Base-by-base conservation (phyloP, 1,140 invertebrate species). In the Drosophila ananassae region DNA sequence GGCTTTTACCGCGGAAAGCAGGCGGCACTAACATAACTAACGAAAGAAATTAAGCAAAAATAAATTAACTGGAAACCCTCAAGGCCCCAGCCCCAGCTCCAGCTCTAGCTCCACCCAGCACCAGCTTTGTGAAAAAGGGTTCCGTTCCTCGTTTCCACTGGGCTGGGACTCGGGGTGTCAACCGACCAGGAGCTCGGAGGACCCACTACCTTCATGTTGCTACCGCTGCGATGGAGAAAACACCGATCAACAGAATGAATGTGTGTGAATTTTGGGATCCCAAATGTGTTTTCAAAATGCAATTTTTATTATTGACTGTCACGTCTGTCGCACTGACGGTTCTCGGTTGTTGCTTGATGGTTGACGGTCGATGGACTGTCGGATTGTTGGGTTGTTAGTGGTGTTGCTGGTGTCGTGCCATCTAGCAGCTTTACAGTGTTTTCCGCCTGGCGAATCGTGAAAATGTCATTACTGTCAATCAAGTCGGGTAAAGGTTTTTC, bases 381-480 rank as follows among this genome's bases (percentile, higher is more conserved):
- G 32, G 32, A 2, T 32, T 0, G 30, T 8, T 32, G 17, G 25
- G 7, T 12, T 10, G 34, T 37, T 37, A 12, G 10, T 10, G 10
- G 34, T 37, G 34, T 37, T 37, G 34, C 34, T 37, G 34, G 67
- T 83, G 79, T 82, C 82, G 82, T 85, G 82, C 78, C 74, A 77
- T 64, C 63, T 51, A 64, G 64, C 78, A 78, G 82, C 82, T 85
- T 87, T 82, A 78, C 82, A 87, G 69, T 72, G 76, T 85, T 85
- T 85, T 87, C 82, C 82, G 82, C 82, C 66, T 74, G 78, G 63
- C 73, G 82, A 85, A 85, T 85, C 78, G 82, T 80, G 83, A 81
- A 85, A 85, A 85, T 85, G 80, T 84, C 80, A 85, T 84, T 84
- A 84, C 81, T 84, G 80, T 84, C 80, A 85, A 84, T 84, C 81